Conservation (phyloP, 2,888 invertebrate genomes). For the Latrodectus hesperus region DNA sequence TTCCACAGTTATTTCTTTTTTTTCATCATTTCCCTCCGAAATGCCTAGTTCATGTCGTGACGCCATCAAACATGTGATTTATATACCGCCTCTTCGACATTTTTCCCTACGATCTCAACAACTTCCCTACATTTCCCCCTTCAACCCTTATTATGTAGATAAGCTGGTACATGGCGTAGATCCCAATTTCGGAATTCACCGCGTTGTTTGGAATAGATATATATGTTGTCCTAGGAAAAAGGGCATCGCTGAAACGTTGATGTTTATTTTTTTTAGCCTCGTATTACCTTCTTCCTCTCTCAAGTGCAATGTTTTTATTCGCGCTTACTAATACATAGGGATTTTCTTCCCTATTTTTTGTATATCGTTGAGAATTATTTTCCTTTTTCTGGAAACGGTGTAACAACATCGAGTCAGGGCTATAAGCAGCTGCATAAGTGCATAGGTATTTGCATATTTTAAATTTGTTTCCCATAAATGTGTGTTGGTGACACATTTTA, state of each 20-base stretch:
- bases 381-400: background rate
- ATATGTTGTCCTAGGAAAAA: background rate
- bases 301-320: too few relatives aligned
- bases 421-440: too few relatives aligned
- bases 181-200: conserved; percentile 45
- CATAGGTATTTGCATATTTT: too few relatives aligned
- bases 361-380: background rate
- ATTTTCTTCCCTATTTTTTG: background rate
- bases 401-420: too few relatives aligned
- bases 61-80: conserved; percentile 35
- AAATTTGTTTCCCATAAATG: too few relatives aligned
- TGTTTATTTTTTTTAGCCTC: background rate
- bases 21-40: too few relatives aligned
- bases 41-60: too few relatives aligned
- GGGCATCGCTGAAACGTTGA: background rate
- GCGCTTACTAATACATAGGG: background rate
- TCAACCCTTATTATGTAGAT: conserved; percentile 44
- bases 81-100: conserved; percentile 22
- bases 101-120: too few relatives aligned
- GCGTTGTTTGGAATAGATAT: conserved; percentile 33
- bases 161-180: conserved; percentile 9
- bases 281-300: too few relatives aligned
- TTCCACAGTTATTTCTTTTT: too few relatives aligned
- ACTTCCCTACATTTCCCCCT: conserved; percentile 13
- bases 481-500: too few relatives aligned